Base-by-base conservation (phyloP, 2,113 vertebrate species). In the Cyanistes caeruleus region DNA sequence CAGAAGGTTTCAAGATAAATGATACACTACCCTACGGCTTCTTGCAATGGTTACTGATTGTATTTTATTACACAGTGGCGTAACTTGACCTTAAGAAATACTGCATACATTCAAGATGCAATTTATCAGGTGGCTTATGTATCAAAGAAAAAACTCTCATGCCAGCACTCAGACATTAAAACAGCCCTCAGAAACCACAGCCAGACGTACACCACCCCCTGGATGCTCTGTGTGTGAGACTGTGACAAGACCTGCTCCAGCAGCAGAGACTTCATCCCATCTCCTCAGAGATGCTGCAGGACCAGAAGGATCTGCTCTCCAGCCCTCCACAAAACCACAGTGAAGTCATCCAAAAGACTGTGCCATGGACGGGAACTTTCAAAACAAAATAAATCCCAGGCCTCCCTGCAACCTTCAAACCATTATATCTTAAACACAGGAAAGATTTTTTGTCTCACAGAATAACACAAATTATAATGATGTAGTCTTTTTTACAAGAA, bases 51-150 rank as follows among this genome's bases (percentile, higher is more conserved):
- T 91, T 96, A 94, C 93, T 91, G 89, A 96, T 87, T 77, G 70
- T 43, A 10, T 90, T 97, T 92, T 95, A 96, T 95, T 94, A 89
- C 60, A 43, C 64, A 90, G 72, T 35, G 75, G 64, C 2, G 2
- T 86, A 92, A 88, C 94, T 86, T 95, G 92, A 96, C 94, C 84
- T 96, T 95, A 96, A 91, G 84, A 96, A 95, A 94, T 87, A 95
- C 59, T 92, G 64, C 68, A 37, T 77, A 23, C 63, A 59, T 85
- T 83, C 68, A 85, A 93, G 59, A 80, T 52, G n/a, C 51, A 86
- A 96, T 96, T 95, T 93, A 92, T 95, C 87, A 89, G 20, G 23
- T 81, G 39, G 76, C 52, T 94, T 87, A 87, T 2, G 10, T 63
- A 72, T 35, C 64, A 44, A 70, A 92, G 25, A 44, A 83, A 91